Evolutionary conservation across 23 tunicate genomes (phyloP).

Genomic region (Ciona savignyi): DNA sequence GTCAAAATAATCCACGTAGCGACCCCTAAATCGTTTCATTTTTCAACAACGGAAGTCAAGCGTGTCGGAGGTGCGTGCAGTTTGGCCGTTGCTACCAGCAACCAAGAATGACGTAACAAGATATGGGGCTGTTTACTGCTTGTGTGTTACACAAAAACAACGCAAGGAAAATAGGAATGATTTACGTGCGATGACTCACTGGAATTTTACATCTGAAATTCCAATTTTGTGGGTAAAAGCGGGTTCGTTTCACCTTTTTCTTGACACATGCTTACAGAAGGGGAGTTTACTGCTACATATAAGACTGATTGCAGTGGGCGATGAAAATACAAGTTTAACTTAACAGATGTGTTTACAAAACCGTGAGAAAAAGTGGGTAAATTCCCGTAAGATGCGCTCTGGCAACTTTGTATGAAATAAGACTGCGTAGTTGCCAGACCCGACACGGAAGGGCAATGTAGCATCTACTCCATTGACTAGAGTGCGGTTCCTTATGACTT

Average conservation of each 20-base stretch:
- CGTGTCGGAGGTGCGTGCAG: neutral
- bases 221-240: too few species aligned
- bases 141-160: neutral
- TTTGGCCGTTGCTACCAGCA: neutral
- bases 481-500: neutral
- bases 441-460: constrained; percentile 54
- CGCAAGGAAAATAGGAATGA: neutral
- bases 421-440: constrained; percentile 3
- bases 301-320: too few species aligned
- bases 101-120: neutral
- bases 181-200: too few species aligned
- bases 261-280: neutral
- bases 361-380: neutral
- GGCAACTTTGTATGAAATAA: constrained; percentile 21
- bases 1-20: neutral
- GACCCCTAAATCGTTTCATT: neutral
- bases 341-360: too few species aligned
- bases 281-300: neutral
- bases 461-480: constrained; percentile 53
- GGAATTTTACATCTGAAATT: too few species aligned
- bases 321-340: too few species aligned
- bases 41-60: neutral
- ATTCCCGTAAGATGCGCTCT: constrained; percentile 12
- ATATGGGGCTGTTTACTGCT: neutral
- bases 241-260: neutral